These are phyloP conservation scores for Lamellibrachia columna DNA, from an alignment of 2,888 invertebrate genomes.

Conservation along the genomic window DNA sequence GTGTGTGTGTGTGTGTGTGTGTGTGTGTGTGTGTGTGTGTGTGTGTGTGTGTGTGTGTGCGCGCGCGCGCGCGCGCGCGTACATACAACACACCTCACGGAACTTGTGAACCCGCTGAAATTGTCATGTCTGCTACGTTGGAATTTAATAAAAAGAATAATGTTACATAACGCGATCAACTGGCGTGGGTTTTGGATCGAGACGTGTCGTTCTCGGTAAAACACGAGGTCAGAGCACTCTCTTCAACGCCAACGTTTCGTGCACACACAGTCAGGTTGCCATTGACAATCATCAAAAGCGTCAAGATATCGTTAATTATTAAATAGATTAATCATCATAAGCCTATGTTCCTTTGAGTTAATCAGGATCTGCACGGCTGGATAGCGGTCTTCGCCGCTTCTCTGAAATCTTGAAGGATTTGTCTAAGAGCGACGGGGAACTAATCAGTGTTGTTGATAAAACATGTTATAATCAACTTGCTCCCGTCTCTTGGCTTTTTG, in stretches of 20 bases:
- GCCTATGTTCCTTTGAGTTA: not conserved
- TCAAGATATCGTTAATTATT: not conserved
- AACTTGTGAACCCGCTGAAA: not conserved
- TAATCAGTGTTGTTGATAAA: not conserved
- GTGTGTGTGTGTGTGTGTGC: not conserved
- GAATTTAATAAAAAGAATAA: not conserved
- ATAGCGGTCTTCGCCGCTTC: not conserved
- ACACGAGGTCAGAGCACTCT: not conserved
- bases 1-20: not conserved
- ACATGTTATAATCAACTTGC: not conserved
- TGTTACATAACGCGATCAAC: not conserved
- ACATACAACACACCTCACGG: too few species aligned
- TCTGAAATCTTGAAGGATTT: not conserved
- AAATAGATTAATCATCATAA: not conserved
- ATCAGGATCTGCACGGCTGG: not conserved
- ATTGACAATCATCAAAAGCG: not conserved
- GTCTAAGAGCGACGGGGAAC: not conserved
- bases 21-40: not conserved
- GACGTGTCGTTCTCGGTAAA: not conserved
- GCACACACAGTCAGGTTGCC: not conserved
- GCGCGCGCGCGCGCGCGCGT: not conserved
- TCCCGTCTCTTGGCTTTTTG: not conserved
- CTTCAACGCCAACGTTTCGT: not conserved
- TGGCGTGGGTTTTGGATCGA: not conserved
- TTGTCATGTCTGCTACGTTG: not conserved